Conservation (phyloP, 2,888 invertebrate species). For the Hyles lineata region DNA sequence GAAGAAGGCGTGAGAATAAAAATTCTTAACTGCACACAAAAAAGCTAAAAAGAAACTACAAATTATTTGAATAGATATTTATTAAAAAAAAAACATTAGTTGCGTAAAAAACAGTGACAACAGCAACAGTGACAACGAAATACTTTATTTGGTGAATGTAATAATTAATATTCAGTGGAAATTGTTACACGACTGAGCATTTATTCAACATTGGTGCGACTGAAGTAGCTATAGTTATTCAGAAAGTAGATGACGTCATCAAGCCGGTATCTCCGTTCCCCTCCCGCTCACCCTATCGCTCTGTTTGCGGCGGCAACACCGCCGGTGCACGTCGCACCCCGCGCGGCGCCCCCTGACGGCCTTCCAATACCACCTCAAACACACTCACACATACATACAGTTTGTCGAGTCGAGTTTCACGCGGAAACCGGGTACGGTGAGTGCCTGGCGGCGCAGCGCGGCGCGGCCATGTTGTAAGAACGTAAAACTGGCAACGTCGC, state of each 20-base stretch:
- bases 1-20: too few relatives aligned
- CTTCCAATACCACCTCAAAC: conserved; percentile 63
- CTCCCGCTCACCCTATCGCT: conserved; percentile 52
- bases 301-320: conserved; percentile 35
- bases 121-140: background rate
- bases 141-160: background rate
- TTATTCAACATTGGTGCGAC: conserved; percentile 41
- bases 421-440: conserved; percentile 82
- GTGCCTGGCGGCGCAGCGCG: conserved; percentile 36
- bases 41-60: too few relatives aligned
- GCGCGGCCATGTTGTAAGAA: conserved; percentile 78
- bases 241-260: conserved; percentile 81
- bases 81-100: too few relatives aligned
- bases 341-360: conserved; percentile 42
- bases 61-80: too few relatives aligned
- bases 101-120: too few relatives aligned
- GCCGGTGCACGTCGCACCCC: conserved; percentile 43
- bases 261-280: conserved; percentile 67
- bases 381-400: conserved; percentile 65
- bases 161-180: background rate
- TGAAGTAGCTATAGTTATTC: conserved; percentile 55
- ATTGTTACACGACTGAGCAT: conserved; percentile 29
- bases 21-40: too few relatives aligned
- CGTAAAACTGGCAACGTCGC: conserved; percentile 82
- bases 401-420: conserved; percentile 80